A percentile compares a stretch with the other conserved stretches of the same genome.
Conservation (phyloP, 2,113 vertebrate genomes). For the Melanotaenia duboulayi region DNA sequence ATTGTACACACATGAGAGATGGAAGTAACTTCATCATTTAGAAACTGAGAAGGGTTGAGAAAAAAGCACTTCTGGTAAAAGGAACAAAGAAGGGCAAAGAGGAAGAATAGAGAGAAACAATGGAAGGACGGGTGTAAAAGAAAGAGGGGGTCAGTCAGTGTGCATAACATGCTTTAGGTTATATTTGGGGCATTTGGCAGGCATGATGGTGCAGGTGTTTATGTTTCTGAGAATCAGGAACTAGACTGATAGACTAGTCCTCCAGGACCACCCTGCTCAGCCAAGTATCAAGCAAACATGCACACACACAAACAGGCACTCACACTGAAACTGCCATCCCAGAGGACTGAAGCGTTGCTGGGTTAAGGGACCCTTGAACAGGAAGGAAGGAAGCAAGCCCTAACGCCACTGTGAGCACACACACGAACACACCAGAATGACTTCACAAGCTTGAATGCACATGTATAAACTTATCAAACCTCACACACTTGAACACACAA, state of each 20-base stretch:
- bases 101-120: neutral
- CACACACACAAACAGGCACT: slow-evolving; percentile 27
- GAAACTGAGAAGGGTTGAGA: slow-evolving; percentile 37
- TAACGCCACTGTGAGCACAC: slow-evolving; percentile 66
- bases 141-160: slow-evolving; percentile 38
- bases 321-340: slow-evolving; percentile 56
- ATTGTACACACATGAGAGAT: slow-evolving; percentile 16
- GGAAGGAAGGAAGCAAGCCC: slow-evolving; percentile 81
- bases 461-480: slow-evolving; percentile 44
- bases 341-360: slow-evolving; percentile 61
- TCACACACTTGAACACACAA: slow-evolving; percentile 35
- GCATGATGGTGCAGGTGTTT: slow-evolving; percentile 66
- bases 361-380: slow-evolving; percentile 67
- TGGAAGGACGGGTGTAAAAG: slow-evolving; percentile 21
- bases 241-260: slow-evolving; percentile 67
- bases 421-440: slow-evolving; percentile 37
- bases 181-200: slow-evolving; percentile 48
- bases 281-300: slow-evolving; percentile 66
- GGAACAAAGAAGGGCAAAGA: slow-evolving; percentile 10
- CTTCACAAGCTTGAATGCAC: slow-evolving; percentile 57
- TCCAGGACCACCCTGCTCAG: slow-evolving; percentile 74
- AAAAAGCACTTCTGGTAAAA: slow-evolving; percentile 23
- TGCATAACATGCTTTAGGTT: slow-evolving; percentile 40
- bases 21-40: slow-evolving; percentile 52
- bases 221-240: slow-evolving; percentile 78